Evolutionary conservation across 2,113 vertebrate genomes (phyloP).

Genomic region (Numida meleagris): DNA sequence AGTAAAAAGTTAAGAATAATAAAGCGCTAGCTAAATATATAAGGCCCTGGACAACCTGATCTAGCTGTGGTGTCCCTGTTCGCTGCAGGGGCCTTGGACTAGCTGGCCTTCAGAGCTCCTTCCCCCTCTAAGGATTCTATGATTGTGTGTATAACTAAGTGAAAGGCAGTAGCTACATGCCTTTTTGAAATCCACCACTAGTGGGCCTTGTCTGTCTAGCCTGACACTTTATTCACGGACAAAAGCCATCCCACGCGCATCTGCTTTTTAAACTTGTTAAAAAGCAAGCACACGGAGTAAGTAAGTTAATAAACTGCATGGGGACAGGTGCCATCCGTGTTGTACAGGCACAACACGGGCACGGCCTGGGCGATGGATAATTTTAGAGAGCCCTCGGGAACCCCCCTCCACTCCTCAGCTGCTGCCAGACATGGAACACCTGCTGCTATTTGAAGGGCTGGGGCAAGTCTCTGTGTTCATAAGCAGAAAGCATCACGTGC

Average conservation of each 20-base stretch:
- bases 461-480: fast-evolving
- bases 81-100: too few species aligned
- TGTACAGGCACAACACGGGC: not conserved
- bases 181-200: not conserved
- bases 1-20: not conserved
- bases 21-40: not conserved
- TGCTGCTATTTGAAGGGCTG: slow-evolving; percentile 10
- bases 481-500: not conserved
- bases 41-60: too few species aligned
- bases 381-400: slow-evolving; percentile 24
- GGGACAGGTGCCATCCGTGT: not conserved
- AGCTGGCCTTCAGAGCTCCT: too few species aligned
- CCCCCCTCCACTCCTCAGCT: not conserved
- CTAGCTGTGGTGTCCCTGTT: too few species aligned
- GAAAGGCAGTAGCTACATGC: not conserved
- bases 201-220: not conserved
- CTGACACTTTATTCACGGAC: not conserved
- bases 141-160: not conserved
- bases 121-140: too few species aligned
- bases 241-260: not conserved
- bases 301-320: not conserved
- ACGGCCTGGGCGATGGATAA: not conserved
- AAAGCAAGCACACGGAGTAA: not conserved
- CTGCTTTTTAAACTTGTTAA: not conserved
- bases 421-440: slow-evolving; percentile 3